Evolutionary conservation across 2,113 vertebrate genomes (phyloP), one percentile per base, ranked within the genome.

Genomic region (Amia ocellicauda): DNA sequence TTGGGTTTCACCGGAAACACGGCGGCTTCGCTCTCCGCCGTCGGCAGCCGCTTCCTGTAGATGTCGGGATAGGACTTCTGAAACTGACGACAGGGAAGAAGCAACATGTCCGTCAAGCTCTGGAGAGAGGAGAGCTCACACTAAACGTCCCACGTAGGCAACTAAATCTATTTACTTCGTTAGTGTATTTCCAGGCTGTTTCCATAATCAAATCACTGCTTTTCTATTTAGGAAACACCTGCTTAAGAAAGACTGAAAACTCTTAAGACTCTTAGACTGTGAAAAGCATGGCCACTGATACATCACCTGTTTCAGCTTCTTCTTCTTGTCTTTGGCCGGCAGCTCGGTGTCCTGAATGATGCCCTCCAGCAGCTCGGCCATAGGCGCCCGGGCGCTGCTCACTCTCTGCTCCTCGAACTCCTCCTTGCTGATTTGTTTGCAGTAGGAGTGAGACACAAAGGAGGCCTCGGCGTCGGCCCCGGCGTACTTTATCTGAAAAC

Each of bases 41-140:
- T 93, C 62, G 93, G 93, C 81, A 93, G 89, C 57, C 88, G 86
- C 60, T 81, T 78, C 64, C 75, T 88, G 64, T 93, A 94, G 22
- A 91, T 83, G 64, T 91, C 91, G 56, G 91, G 91, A 69, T 94
- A 89, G 42, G 91, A 86, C 75, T 88, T 92, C 88, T 93, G 91
- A 83, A 94, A 94, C 93, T 94, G 69, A 78, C 51, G 62, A 63
- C 63, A 17, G 20, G 67, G 54, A 63, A n/a, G 41, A 54, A 31
- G 64, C 76, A 67, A 43, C 22, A 27, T 47, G 49, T 28, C n/a
- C 27, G 41, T n/a, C n/a, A n/a, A n/a, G n/a, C n/a, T n/a, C n/a
- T n/a, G n/a, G n/a, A n/a, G n/a, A n/a, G n/a, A n/a, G n/a, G n/a
- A n/a, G n/a, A n/a, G n/a, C n/a, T n/a, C n/a, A n/a, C n/a, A n/a